Evolutionary conservation across 2,888 invertebrate genomes (phyloP).

Genomic region (Xylocampa areola): DNA sequence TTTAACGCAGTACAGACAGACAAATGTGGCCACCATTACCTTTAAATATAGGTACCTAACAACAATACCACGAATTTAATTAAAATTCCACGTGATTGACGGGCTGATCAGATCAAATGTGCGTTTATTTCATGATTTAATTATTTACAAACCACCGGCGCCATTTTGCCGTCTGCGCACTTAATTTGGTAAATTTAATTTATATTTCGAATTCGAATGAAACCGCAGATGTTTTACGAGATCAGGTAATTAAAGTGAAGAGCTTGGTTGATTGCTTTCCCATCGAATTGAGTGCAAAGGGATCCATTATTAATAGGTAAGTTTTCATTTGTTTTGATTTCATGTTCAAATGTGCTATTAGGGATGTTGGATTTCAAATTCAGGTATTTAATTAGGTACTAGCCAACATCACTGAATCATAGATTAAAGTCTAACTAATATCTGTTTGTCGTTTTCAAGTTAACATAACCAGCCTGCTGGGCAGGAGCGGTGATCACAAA

Average conservation of each 20-base stretch:
- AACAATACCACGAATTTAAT: constrained; percentile 45
- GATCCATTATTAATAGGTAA: constrained; percentile 28
- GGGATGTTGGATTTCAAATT: not conserved
- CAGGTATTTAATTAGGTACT: no score
- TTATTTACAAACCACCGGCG: constrained; percentile 52
- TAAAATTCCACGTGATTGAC: constrained; percentile 54
- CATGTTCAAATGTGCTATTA: not conserved
- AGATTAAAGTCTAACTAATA: no score
- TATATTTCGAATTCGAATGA: constrained; percentile 58
- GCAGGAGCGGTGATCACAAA: no score
- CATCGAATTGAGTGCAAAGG: constrained; percentile 27
- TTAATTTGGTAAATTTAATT: constrained; percentile 68
- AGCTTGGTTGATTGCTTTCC: constrained; percentile 56
- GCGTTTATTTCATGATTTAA: constrained; percentile 54
- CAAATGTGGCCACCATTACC: no score
- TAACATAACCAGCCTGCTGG: no score
- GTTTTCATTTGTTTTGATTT: constrained; percentile 34
- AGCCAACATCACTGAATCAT: no score
- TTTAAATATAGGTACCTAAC: no score
- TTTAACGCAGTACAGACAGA: not conserved
- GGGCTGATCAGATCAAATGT: constrained; percentile 41
- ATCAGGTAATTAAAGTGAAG: constrained; percentile 73
- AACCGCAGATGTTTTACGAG: constrained; percentile 74
- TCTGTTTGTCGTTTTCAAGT: no score
- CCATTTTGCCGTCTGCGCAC: constrained; percentile 55